Evolutionary conservation across 1,140 invertebrate species (phyloP).

Genomic region (Diprion similis): DNA sequence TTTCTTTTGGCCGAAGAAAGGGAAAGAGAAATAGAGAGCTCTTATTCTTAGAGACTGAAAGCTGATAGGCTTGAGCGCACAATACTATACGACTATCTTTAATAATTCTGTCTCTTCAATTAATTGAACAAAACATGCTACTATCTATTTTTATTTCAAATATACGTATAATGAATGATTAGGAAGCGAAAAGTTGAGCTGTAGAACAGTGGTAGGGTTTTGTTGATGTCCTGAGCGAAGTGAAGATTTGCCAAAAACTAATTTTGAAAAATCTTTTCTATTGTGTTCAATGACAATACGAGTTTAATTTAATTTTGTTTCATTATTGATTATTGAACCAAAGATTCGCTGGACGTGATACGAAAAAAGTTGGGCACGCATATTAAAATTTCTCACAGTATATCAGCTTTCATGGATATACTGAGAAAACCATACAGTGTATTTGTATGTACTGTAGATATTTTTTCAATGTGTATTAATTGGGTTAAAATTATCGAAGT

Average conservation of each 20-base stretch:
- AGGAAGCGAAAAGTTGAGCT: not conserved
- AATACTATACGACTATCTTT: not conserved
- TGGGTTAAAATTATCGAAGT: no score
- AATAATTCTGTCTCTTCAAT: not conserved
- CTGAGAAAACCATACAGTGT: no score
- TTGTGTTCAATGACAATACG: no score
- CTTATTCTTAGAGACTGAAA: constrained; percentile 5
- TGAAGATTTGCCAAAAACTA: not conserved
- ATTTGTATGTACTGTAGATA: no score
- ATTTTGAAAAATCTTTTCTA: no score
- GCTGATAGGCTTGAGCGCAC: not conserved
- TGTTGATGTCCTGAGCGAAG: not conserved
- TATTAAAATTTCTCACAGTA: no score
- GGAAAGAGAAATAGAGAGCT: not conserved
- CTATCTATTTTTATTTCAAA: not conserved
- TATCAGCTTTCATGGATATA: no score
- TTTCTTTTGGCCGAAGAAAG: not conserved
- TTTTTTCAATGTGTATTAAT: no score
- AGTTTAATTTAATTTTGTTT: no score
- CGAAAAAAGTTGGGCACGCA: no score
- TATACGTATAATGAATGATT: not conserved
- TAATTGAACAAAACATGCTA: not conserved
- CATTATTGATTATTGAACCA: no score
- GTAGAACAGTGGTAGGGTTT: not conserved
- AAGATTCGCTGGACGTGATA: no score